Evolutionary conservation across 2,113 vertebrate genomes (phyloP).

Genomic region (rat (Rattus norvegicus)): DNA sequence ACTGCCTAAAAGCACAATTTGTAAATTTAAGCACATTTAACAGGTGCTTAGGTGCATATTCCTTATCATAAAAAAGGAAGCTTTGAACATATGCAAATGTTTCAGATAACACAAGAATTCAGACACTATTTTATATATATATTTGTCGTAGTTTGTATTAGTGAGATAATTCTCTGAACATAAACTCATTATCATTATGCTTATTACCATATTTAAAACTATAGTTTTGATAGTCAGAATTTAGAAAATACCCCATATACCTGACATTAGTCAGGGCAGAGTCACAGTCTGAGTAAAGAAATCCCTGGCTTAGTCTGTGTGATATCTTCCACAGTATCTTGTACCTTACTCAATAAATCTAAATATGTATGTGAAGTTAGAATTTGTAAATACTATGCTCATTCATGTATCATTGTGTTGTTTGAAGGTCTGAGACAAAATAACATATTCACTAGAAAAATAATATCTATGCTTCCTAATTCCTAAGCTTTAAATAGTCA

Average conservation of each 20-base stretch:
- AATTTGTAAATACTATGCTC: background rate
- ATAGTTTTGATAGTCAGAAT: background rate
- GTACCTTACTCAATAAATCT: background rate
- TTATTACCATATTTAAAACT: background rate
- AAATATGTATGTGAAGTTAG: background rate
- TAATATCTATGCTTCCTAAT: background rate
- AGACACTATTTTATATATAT: background rate
- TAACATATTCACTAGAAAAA: background rate
- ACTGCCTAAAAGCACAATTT: background rate
- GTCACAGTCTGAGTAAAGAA: background rate
- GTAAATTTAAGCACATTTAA: background rate
- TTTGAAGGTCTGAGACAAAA: background rate
- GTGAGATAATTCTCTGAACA: background rate
- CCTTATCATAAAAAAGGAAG: background rate
- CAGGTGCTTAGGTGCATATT: background rate
- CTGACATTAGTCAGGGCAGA: background rate
- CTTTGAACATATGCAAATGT: background rate
- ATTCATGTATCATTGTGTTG: background rate
- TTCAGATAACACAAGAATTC: background rate
- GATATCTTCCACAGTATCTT: background rate
- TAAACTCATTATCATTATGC: background rate
- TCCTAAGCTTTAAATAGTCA: slow-evolving; percentile 21
- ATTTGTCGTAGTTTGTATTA: background rate
- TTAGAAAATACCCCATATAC: background rate
- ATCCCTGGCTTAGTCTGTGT: background rate